Base-by-base conservation (phyloP, 2,888 invertebrate genomes). In the Drosophila paucipuncta region DNA sequence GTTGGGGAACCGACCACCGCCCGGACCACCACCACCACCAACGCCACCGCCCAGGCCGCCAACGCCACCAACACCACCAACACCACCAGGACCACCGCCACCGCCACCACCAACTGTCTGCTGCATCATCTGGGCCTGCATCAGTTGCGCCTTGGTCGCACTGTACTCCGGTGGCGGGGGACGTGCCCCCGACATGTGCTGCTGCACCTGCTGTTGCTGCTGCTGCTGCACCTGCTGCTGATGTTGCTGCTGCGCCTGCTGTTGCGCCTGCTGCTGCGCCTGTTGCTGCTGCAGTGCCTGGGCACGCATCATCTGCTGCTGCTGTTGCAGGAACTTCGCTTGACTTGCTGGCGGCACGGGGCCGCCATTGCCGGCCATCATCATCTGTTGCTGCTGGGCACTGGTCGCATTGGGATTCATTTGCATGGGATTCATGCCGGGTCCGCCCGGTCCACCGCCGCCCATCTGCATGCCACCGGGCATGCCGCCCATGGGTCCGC, bases 161-260 rank as follows among this genome's bases (percentile, higher is more conserved):
- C 97, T 97, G 94, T 97, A 97, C 93, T 97, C 97, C 3, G 97
- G 97, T 50, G 97, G 97, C 30, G 97, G 97, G 35, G 97, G 97
- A 62, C 97, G 94, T 30, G 94, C 94, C 1, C 94, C 93, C 49
- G 93, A 93, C 93, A 94, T 94, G 76, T 94, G 94, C 78, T 94
- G 94, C 72, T 94, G 83, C 91, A 96, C 96, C 80, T 95, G 96
- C 82, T 95, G 95, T 82, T 95, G 95, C 88, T 95, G 95, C 89
- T 94, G 94, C 76, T 94, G 94, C 68, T 94, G 94, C 72, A 92
- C 74, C 41, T 71, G 94, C 73, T 92, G 69, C 47, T 71, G 73
- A 54, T 28, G 28, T n/a, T 81, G 76, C 50, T 84, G 87, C 80
- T 96, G 91, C 5, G 88, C 89, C 76, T 87, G 87, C 86, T 95